Conservation (phyloP, 2,888 invertebrate genomes). For the Brenthis hecate region DNA sequence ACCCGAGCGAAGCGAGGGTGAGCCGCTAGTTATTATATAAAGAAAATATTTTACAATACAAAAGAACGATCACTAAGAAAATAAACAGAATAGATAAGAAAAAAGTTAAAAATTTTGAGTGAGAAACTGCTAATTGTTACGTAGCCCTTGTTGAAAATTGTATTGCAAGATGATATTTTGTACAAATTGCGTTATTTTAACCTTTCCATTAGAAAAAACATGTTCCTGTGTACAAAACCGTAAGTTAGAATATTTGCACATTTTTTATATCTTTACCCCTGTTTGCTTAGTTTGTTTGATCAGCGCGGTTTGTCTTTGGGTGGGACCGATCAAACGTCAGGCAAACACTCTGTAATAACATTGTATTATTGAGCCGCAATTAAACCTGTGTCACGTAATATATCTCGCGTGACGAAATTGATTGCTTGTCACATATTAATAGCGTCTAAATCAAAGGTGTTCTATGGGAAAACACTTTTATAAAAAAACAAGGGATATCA, state of each 20-base stretch:
- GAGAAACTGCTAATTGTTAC: too few species aligned
- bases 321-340: slow-evolving; percentile 59
- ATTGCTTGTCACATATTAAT: slow-evolving; percentile 34
- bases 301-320: slow-evolving; percentile 52
- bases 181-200: too few species aligned
- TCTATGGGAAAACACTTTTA: not conserved
- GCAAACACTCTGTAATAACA: slow-evolving; percentile 53
- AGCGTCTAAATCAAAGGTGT: slow-evolving; percentile 11
- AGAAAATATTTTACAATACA: too few species aligned
- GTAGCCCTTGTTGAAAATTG: too few species aligned
- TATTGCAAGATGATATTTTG: too few species aligned
- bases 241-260: slow-evolving; percentile 31
- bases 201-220: not conserved
- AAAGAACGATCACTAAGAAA: too few species aligned
- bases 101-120: too few species aligned
- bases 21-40: too few species aligned
- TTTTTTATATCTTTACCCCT: slow-evolving; percentile 51
- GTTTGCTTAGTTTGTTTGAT: slow-evolving; percentile 55
- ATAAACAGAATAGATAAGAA: too few species aligned
- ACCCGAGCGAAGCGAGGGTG: too few species aligned
- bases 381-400: slow-evolving; percentile 46
- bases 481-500: not conserved
- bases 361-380: slow-evolving; percentile 51
- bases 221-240: slow-evolving; percentile 2
- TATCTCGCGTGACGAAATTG: slow-evolving; percentile 42